Percentiles rank a stretch among this genome's conserved stretches.
Evolutionary conservation across 2,888 invertebrate genomes (phyloP).

Genomic region (Erebia ligea): DNA sequence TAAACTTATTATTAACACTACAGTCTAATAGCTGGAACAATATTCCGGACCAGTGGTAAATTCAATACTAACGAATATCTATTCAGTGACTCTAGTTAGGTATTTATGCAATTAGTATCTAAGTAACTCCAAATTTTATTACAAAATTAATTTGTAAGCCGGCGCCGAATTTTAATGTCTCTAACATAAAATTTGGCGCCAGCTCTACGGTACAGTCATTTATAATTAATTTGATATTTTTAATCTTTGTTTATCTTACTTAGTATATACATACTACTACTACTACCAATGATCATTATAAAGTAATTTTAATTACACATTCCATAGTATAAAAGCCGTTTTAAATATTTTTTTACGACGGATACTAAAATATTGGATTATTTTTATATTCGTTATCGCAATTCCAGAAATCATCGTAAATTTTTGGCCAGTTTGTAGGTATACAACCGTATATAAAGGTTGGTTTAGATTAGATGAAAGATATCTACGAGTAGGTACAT

Average conservation of each 20-base stretch:
- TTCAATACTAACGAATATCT: neutral
- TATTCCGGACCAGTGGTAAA: neutral
- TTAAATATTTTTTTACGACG: conserved; percentile 16
- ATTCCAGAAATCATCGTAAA: neutral
- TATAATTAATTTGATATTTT: neutral
- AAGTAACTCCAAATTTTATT: neutral
- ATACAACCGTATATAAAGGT: too few species aligned
- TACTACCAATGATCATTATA: neutral
- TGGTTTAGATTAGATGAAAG: neutral
- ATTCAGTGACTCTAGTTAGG: neutral
- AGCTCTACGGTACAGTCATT: neutral
- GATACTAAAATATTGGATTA: conserved; percentile 16
- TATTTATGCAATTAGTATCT: neutral
- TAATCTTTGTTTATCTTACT: neutral
- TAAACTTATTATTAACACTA: too few species aligned
- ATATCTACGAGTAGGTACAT: neutral
- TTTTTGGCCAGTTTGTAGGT: neutral
- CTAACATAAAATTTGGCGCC: neutral
- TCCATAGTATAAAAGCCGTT: neutral
- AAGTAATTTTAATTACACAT: neutral
- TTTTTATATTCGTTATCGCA: conserved; percentile 1
- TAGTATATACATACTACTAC: neutral
- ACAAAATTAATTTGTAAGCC: neutral
- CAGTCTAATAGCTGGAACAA: neutral
- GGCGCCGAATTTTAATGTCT: neutral